These are phyloP conservation scores for Hippocampus mohnikei DNA, from an alignment of 2,113 vertebrate genomes.

Conservation along the genomic window DNA sequence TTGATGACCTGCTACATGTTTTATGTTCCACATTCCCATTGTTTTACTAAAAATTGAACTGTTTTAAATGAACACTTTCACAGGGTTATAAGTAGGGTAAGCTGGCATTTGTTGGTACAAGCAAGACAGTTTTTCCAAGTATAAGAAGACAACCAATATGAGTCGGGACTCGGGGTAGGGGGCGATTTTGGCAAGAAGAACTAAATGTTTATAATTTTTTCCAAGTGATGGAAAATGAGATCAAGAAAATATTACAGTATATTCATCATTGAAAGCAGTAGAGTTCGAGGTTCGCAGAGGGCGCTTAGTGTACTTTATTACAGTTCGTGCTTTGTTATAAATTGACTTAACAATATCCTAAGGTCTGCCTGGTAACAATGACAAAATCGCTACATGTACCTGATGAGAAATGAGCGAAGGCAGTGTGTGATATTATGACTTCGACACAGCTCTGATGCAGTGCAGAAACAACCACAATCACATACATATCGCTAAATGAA, in stretches of 20 bases:
- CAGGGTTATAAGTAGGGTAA: too few relatives aligned
- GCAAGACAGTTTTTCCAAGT: too few relatives aligned
- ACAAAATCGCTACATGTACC: background rate
- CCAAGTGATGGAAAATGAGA: background rate
- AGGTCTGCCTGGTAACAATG: background rate
- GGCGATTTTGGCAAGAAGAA: background rate
- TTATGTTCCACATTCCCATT: background rate
- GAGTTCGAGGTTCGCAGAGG: background rate
- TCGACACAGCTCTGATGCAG: background rate
- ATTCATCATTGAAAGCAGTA: too few relatives aligned
- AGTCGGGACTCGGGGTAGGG: too few relatives aligned
- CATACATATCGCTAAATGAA: background rate
- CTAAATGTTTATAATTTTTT: too few relatives aligned
- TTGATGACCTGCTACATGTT: background rate
- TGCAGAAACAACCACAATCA: background rate
- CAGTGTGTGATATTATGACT: background rate
- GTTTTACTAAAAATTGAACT: too few relatives aligned
- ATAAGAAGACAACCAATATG: too few relatives aligned
- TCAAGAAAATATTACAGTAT: background rate
- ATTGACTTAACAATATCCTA: background rate
- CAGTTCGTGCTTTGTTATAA: background rate
- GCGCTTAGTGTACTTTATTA: background rate
- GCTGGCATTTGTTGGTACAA: too few relatives aligned
- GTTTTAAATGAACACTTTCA: too few relatives aligned
- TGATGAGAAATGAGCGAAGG: background rate